phyloP scores from a whole-genome alignment of 2,888 invertebrate species.

The Enchytraeus crypticus region DNA sequence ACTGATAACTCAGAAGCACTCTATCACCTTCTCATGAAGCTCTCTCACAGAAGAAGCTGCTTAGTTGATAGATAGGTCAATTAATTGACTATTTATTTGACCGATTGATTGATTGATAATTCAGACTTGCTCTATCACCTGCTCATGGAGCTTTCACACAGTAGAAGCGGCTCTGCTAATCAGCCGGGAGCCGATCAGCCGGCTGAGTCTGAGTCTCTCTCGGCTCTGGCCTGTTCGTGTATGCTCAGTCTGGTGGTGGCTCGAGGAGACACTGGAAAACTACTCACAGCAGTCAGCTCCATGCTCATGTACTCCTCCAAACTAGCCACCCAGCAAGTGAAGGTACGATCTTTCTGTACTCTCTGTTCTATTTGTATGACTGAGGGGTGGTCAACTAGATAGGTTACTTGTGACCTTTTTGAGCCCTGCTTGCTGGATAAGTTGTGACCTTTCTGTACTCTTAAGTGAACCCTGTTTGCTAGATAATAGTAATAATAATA shows the following conservation, averaged over 20 bases:
- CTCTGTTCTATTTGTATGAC: background rate
- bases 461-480: background rate
- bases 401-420: too few species aligned
- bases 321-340: conserved; percentile 68
- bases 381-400: too few species aligned
- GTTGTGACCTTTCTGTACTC: background rate
- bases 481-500: too few species aligned
- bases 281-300: conserved; percentile 75
- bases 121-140: conserved; percentile 73
- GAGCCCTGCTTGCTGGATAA: too few species aligned
- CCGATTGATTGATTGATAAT: too few species aligned
- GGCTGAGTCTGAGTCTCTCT: conserved; percentile 52
- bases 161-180: background rate
- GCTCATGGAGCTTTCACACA: conserved; percentile 63
- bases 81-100: too few species aligned
- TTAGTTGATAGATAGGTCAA: too few species aligned
- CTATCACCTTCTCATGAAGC: too few species aligned
- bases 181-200: background rate
- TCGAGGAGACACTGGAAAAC: conserved; percentile 81
- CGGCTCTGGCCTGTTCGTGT: conserved; percentile 82
- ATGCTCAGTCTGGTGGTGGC: conserved; percentile 84
- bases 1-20: too few species aligned
- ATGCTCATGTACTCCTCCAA: conserved; percentile 74
- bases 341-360: conserved; percentile 27
- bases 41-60: too few species aligned